phyloP scores from a whole-genome alignment of 1,140 invertebrate genomes.

The Diorhabda elongata region DNA sequence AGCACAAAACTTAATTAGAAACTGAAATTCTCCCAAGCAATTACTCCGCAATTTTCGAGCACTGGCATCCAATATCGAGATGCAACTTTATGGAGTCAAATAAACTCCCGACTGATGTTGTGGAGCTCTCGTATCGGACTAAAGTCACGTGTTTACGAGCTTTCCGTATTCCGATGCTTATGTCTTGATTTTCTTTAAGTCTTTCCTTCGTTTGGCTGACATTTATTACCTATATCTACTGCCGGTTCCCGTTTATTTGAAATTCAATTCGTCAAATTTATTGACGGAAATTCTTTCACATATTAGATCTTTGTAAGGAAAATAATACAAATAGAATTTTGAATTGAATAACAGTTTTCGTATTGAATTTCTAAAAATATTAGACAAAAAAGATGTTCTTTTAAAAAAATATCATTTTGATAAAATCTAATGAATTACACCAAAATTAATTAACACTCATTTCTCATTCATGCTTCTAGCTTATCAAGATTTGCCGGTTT shows the following conservation, averaged over 20 bases:
- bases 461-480: too few species aligned
- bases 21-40: neutral
- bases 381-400: too few species aligned
- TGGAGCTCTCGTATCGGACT: slow-evolving; percentile 9
- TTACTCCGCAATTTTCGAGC: neutral
- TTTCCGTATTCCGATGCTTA: slow-evolving; percentile 3
- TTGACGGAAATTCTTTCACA: neutral
- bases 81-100: slow-evolving; percentile 2
- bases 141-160: slow-evolving; percentile 15
- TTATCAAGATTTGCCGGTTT: too few species aligned
- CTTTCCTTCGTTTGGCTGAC: neutral
- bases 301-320: too few species aligned
- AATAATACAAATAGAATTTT: too few species aligned
- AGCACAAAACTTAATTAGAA: neutral
- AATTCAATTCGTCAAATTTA: neutral
- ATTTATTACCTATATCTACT: slow-evolving; percentile 1
- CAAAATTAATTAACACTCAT: too few species aligned
- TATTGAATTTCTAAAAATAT: too few species aligned
- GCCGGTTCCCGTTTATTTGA: neutral
- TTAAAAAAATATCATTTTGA: too few species aligned
- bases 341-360: too few species aligned
- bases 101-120: slow-evolving; percentile 4
- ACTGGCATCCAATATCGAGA: slow-evolving; percentile 1
- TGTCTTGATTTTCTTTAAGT: slow-evolving; percentile 10
- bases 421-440: too few species aligned